Percentiles rank a stretch among this genome's conserved stretches.
Evolutionary conservation across 2,113 vertebrate genomes (phyloP).

Genomic region (Perca schrenkii): DNA sequence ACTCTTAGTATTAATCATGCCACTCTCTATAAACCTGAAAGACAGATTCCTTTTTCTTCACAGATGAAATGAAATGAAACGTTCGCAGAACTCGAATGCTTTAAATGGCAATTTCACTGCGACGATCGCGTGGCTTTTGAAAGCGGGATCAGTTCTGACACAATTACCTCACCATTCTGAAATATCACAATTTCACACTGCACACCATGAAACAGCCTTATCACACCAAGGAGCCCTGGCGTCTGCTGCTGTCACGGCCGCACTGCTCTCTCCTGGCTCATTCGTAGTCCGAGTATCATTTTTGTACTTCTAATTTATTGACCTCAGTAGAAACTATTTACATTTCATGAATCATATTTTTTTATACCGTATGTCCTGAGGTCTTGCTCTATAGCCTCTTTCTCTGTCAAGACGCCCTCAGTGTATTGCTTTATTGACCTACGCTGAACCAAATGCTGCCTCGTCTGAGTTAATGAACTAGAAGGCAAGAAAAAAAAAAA

Average conservation of each 20-base stretch:
- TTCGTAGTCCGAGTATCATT: not conserved
- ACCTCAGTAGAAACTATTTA: conserved; percentile 30
- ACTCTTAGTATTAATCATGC: not conserved
- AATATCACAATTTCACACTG: conserved; percentile 54
- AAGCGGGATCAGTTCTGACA: conserved; percentile 33
- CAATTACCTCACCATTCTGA: conserved; percentile 50
- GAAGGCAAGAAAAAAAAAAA: not conserved
- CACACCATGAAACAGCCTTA: conserved; percentile 47
- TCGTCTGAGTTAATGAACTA: conserved; percentile 23
- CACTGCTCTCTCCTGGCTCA: conserved; percentile 10
- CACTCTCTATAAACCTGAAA: not conserved
- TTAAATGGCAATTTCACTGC: conserved; percentile 1
- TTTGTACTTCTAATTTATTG: conserved; percentile 14
- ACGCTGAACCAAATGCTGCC: not conserved
- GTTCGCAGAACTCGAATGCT: not conserved
- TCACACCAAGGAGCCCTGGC: conserved; percentile 24
- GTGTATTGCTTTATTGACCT: conserved; percentile 53
- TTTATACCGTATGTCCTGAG: not conserved
- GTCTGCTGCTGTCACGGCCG: conserved; percentile 8
- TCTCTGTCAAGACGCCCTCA: conserved; percentile 26
- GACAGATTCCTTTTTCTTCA: not conserved
- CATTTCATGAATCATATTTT: conserved; percentile 7
- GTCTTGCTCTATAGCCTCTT: conserved; percentile 16
- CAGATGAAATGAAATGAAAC: conserved; percentile 12
- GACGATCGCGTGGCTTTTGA: not conserved